Conservation (phyloP, 1,140 invertebrate species). For the Drosophila parabipectinata region DNA sequence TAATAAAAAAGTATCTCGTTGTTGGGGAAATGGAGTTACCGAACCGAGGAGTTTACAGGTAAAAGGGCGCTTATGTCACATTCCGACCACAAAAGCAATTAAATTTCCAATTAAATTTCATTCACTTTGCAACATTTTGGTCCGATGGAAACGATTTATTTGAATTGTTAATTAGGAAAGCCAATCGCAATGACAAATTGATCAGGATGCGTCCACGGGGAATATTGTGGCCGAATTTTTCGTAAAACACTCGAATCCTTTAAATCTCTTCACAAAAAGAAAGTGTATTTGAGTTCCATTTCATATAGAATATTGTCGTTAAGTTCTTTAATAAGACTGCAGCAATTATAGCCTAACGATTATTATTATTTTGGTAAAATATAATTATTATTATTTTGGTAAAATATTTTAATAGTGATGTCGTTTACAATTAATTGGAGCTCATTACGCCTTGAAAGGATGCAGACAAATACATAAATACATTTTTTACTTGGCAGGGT, state of each 20-base stretch:
- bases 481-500: constrained; percentile 52
- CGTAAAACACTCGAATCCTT: background rate
- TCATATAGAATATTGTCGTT: background rate
- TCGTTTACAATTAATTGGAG: constrained; percentile 80
- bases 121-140: constrained; percentile 73
- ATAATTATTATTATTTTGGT: constrained; percentile 28
- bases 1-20: constrained; percentile 16
- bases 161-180: constrained; percentile 83
- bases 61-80: constrained; percentile 50
- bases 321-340: constrained; percentile 21
- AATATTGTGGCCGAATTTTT: background rate
- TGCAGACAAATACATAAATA: constrained; percentile 51
- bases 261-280: background rate
- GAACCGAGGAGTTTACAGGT: constrained; percentile 29
- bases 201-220: constrained; percentile 37
- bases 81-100: constrained; percentile 81
- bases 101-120: constrained; percentile 83
- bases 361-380: constrained; percentile 35
- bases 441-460: constrained; percentile 76
- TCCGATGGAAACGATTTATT: constrained; percentile 77
- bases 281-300: background rate
- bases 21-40: background rate
- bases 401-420: constrained; percentile 81
- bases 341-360: constrained; percentile 46
- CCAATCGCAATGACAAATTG: constrained; percentile 65